Base-by-base conservation (phyloP, 2,113 vertebrate species). In the Coryphaenoides rupestris region DNA sequence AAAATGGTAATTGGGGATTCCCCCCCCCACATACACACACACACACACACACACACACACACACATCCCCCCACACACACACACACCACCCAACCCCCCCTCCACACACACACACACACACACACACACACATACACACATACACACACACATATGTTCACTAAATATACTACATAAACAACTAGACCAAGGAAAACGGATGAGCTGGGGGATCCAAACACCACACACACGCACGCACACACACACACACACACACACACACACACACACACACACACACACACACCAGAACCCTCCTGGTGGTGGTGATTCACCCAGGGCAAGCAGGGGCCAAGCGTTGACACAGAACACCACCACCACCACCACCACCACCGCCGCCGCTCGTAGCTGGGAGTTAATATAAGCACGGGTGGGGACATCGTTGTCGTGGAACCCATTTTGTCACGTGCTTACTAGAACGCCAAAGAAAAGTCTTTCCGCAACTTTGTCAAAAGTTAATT, bases 401-500 rank as follows among this genome's bases (percentile, higher is more conserved):
- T 50, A 50, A 50, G 47, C n/a, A 50, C 1, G 47, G 47, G 15
- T n/a, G 47, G n/a, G 19, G 53, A 21, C n/a, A 7, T 7, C 13
- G 54, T 22, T 50, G 47, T 55, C 54, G 69, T 28, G 15, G 64
- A 4, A 67, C 45, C 60, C n/a, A 19, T 55, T 7, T 7, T 52
- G 28, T 33, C n/a, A n/a, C n/a, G n/a, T n/a, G n/a, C n/a, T 15
- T 40, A 33, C 58, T 28, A 33, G 40, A 60, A 70, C 68, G 66
- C 60, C 66, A 65, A 5, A 40, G 7, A 13, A 19, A 52, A 14
- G n/a, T 66, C 75, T 78, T 22, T 61, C 59, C 13, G 45, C 53
- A 68, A 72, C 64, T 40, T 40, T 56, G 10, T 19, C 56, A 55
- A 66, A 23, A 22, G 28, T 52, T 66, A 28, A 59, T 74, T 64